Base-by-base conservation (phyloP, 1,140 invertebrate species). In the Pogonognathellus flavescens region DNA sequence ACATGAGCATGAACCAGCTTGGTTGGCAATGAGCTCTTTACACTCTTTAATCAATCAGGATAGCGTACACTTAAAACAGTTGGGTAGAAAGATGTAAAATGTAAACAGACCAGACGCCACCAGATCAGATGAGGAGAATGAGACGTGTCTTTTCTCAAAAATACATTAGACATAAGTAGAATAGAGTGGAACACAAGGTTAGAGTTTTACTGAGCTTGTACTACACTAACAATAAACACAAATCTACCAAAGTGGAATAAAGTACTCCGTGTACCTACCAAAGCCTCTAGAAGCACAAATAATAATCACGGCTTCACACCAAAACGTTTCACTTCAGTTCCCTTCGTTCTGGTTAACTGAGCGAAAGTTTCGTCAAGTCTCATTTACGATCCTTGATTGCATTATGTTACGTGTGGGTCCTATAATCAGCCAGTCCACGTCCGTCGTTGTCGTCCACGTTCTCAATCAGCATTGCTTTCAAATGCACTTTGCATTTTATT, bases 301-400 rank as follows among this genome's bases (percentile, higher is more conserved):
- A 66, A 20, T 25, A 66, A 31, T 66, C 10, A 66, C 20, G 25
- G 20, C 22, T 66, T 25, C 41, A 76, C 14, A 76, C 25, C 70
- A 50, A 49, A 76, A 76, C 14, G 70, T 76, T 76, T 76, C 70
- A 76, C 70, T 76, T 76, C 70, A 76, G 31, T 76, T 76, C 70
- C 41, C 70, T 49, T 76, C 70, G 25, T 18, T 50, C n/a, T 50
- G 70, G 70, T 76, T 76, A 31, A 50, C 70, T 76, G 70, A 76
- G 49, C 41, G 70, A 76, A 76, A 76, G 70, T 76, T 76, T 76
- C 70, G 70, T 76, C 70, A 76, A 76, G 70, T 76, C 70, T 76
- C 70, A 76, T 76, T 41, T 76, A n/a, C 70, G 41, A 49, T 76
- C 8, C 16, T 31, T 76, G 62, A 66, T 66, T 66, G 62, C 70